Evolutionary conservation across 2,888 invertebrate species (phyloP), one percentile per base, ranked within the genome.

Genomic region (Cylloceria caligata): DNA sequence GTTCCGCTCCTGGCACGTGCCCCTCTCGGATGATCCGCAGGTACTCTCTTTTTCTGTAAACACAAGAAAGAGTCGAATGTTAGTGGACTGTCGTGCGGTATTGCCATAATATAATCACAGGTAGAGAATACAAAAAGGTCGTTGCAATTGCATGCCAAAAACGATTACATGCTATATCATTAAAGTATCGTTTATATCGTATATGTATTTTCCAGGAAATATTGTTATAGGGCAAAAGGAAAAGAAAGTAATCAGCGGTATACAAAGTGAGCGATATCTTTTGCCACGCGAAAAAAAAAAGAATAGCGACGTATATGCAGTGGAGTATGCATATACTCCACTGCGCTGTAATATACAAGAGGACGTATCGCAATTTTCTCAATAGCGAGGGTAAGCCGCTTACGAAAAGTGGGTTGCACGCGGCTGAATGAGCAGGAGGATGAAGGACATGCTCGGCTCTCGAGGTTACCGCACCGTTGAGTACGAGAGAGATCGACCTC

Each of bases 1-100:
- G 90, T 88, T 81, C 69, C 87, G 86, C 90, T 90, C 88, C 89
- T 90, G 88, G 88, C 87, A 89, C 90, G 90, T 90, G 89, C 89
- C 89, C 88, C 88, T 88, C 88, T 88, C 85, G 86, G 84, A 79
- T 86, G 73, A 82, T 82, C 78, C 80, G 87, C 88, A 83, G 84
- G 81, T 88, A 87, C 87, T 89, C 88, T 88, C 89, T 68, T 64
- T 73, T 62, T 90, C 91, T 92, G 91, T 86, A 90, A 92, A 90
- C 90, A 92, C 86, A 90, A 85, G 87, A 57, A 71, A 71, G 11
- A 57, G 7, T 36, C 6, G 34, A n/a, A 36, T 9, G 19, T 34
- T 9, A 34, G 36, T 16, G n/a, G 19, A 16, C 36, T 27, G 16
- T 55, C n/a, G 27, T 13, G 1, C 27, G 4, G n/a, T 55, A 24